Evolutionary conservation across 2,113 vertebrate species (phyloP).

Genomic region (Camelus dromedarius): DNA sequence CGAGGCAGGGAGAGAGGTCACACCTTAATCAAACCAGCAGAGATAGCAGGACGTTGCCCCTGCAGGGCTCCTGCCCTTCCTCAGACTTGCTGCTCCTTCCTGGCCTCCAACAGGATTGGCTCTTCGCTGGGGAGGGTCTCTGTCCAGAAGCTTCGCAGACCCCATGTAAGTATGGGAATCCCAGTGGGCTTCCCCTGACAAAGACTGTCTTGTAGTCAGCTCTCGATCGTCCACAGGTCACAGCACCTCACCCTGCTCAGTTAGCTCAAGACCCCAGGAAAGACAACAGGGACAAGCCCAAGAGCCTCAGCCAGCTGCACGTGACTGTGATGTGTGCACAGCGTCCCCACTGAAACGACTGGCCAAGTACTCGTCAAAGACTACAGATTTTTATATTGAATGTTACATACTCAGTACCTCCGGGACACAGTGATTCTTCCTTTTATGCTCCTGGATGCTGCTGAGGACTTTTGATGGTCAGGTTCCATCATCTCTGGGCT

Average conservation of each 20-base stretch:
- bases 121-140: neutral
- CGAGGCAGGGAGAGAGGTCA: neutral
- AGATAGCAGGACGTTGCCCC: neutral
- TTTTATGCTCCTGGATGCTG: neutral
- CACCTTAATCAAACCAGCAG: no score
- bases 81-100: neutral
- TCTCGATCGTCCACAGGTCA: neutral
- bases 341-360: neutral
- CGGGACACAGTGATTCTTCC: neutral
- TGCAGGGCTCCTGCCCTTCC: accelerated
- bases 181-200: neutral
- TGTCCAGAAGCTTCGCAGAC: neutral
- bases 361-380: neutral
- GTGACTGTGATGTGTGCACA: no score
- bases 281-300: neutral
- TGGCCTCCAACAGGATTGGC: neutral
- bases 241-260: neutral
- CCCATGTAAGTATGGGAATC: neutral
- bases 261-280: neutral
- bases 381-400: neutral
- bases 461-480: neutral
- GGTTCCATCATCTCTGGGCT: neutral
- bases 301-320: neutral
- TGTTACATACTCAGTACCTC: neutral
- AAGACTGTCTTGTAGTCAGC: neutral